Evolutionary conservation across 2,888 invertebrate species (phyloP), one percentile per base, ranked within the genome.

Genomic region (Choreutis nemorana): DNA sequence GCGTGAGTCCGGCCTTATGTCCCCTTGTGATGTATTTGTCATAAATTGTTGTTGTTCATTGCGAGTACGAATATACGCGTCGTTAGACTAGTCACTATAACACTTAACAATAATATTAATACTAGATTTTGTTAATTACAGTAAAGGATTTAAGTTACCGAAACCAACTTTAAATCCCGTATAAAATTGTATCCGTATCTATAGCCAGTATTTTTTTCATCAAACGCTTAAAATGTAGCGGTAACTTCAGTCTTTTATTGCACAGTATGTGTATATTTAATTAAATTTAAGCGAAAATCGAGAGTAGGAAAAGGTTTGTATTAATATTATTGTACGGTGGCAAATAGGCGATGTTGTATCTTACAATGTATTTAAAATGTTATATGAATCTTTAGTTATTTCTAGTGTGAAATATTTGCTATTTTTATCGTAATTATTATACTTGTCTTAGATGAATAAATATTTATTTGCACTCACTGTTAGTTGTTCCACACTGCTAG

Each of bases 81-180:
- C 59, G 65, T 62, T 73, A 75, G 72, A 73, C 75, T 78, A 78
- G 77, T 78, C 77, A 78, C 62, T 65, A 68, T n/a, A n/a, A n/a
- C n/a, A n/a, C n/a, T n/a, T n/a, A n/a, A n/a, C n/a, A n/a, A n/a
- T n/a, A n/a, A n/a, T n/a, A n/a, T n/a, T n/a, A n/a, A n/a, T n/a
- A n/a, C n/a, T n/a, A n/a, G n/a, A n/a, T n/a, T n/a, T n/a, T n/a
- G n/a, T n/a, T n/a, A n/a, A n/a, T n/a, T n/a, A n/a, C n/a, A n/a
- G n/a, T n/a, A n/a, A n/a, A n/a, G n/a, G n/a, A n/a, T n/a, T n/a
- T n/a, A n/a, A n/a, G n/a, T n/a, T n/a, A n/a, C n/a, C n/a, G n/a
- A n/a, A n/a, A n/a, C n/a, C n/a, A n/a, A n/a, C n/a, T n/a, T n/a
- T n/a, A n/a, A n/a, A n/a, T n/a, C n/a, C n/a, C n/a, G n/a, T n/a